phyloP scores from a whole-genome alignment of 2,113 vertebrate species.

The Nematolebias whitei region DNA sequence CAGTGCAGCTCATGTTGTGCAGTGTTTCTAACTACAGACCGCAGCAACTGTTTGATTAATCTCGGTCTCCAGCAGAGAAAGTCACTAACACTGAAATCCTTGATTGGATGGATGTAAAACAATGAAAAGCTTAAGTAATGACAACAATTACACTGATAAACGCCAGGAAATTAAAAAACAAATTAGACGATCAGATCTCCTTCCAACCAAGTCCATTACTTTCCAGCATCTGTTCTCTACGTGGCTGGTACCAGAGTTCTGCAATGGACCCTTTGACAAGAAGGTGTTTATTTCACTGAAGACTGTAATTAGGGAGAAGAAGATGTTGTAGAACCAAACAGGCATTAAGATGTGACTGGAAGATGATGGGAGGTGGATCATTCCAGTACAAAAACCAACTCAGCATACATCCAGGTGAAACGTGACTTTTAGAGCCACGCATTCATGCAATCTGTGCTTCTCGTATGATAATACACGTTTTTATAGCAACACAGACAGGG shows the following conservation, averaged over 20 bases:
- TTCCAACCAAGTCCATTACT: slow-evolving; percentile 12
- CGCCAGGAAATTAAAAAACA: slow-evolving; percentile 17
- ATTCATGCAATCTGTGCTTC: too few relatives aligned
- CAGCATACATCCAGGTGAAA: too few relatives aligned
- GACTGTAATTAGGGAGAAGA: not conserved
- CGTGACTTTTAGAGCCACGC: too few relatives aligned
- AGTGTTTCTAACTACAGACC: not conserved
- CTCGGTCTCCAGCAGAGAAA: not conserved
- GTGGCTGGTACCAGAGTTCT: slow-evolving; percentile 10
- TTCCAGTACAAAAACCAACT: too few relatives aligned
- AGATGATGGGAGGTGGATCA: too few relatives aligned
- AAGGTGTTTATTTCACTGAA: not conserved
- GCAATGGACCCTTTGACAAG: slow-evolving; percentile 1
- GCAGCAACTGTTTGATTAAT: not conserved
- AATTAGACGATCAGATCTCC: slow-evolving; percentile 22
- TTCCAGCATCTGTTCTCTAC: slow-evolving; percentile 5
- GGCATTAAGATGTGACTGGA: too few relatives aligned
- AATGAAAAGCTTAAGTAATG: slow-evolving; percentile 8
- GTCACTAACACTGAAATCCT: not conserved
- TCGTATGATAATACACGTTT: too few relatives aligned
- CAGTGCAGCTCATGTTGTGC: not conserved
- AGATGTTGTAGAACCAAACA: too few relatives aligned
- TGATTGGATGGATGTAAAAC: slow-evolving; percentile 16
- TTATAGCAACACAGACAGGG: too few relatives aligned
- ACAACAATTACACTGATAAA: slow-evolving; percentile 27